These are phyloP conservation scores for Etheostoma nigrum DNA, from an alignment of 2,797 vertebrate species.

Conservation along the genomic window DNA sequence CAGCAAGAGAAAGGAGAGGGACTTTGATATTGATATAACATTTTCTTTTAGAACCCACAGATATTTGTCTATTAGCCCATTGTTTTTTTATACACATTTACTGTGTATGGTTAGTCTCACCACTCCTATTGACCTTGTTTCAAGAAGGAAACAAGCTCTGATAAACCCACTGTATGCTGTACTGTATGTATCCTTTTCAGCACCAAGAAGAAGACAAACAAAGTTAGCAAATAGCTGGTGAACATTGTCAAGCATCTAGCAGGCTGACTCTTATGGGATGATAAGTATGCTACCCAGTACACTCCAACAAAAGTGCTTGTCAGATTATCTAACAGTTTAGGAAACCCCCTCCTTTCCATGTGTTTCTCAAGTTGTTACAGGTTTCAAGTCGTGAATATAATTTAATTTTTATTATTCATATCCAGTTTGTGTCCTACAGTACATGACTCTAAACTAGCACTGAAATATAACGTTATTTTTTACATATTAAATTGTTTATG, in stretches of 20 bases:
- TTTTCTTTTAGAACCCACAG: not conserved
- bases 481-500: not conserved
- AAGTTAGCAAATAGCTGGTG: not conserved
- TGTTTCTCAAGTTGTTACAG: not conserved
- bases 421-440: not conserved
- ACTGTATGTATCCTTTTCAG: not conserved
- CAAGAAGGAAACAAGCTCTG: not conserved
- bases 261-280: not conserved
- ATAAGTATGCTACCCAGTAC: not conserved
- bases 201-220: not conserved
- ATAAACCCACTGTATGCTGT: not conserved
- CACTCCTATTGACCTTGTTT: not conserved
- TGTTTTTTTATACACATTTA: constrained; percentile 5
- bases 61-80: not conserved
- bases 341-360: not conserved
- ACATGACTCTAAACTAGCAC: not conserved
- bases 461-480: not conserved
- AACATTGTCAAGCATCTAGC: constrained; percentile 1
- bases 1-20: not conserved
- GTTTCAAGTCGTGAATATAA: not conserved
- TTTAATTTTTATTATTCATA: not conserved
- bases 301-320: not conserved
- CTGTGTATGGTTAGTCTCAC: not conserved
- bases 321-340: not conserved
- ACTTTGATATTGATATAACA: not conserved